Evolutionary conservation across 2,113 vertebrate genomes (phyloP).

Genomic region (Spilogale gracilis): DNA sequence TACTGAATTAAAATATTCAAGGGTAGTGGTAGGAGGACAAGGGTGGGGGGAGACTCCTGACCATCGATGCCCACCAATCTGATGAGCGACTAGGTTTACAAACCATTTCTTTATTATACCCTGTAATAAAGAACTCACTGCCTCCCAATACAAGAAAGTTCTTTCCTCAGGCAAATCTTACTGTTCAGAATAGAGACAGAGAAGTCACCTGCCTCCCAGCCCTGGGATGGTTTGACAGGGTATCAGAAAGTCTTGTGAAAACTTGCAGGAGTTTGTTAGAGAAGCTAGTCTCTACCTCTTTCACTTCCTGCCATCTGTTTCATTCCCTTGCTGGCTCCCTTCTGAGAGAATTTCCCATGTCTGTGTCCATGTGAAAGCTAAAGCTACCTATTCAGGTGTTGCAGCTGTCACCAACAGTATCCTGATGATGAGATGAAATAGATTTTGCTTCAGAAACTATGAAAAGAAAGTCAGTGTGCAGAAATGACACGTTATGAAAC

Average conservation of each 20-base stretch:
- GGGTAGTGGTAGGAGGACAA: accelerated
- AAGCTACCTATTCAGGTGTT: slow-evolving; percentile 77
- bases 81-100: neutral
- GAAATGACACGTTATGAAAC: slow-evolving; percentile 75
- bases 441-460: slow-evolving; percentile 76
- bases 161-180: slow-evolving; percentile 68
- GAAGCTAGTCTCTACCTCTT: slow-evolving; percentile 66
- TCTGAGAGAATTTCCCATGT: slow-evolving; percentile 67
- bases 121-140: slow-evolving; percentile 46
- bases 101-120: slow-evolving; percentile 7
- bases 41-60: neutral
- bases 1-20: slow-evolving; percentile 43
- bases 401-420: slow-evolving; percentile 78
- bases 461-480: slow-evolving; percentile 68
- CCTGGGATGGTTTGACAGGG: slow-evolving; percentile 65
- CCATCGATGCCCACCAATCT: neutral
- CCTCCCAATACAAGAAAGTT: slow-evolving; percentile 38
- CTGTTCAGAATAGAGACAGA: slow-evolving; percentile 26
- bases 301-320: slow-evolving; percentile 77
- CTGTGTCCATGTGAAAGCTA: slow-evolving; percentile 70
- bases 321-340: slow-evolving; percentile 65
- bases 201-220: slow-evolving; percentile 63
- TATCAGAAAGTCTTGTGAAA: slow-evolving; percentile 72
- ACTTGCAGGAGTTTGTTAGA: slow-evolving; percentile 57
- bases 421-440: slow-evolving; percentile 69